Evolutionary conservation across 2,797 vertebrate species (phyloP).

Genomic region (Antrozous pallidus): DNA sequence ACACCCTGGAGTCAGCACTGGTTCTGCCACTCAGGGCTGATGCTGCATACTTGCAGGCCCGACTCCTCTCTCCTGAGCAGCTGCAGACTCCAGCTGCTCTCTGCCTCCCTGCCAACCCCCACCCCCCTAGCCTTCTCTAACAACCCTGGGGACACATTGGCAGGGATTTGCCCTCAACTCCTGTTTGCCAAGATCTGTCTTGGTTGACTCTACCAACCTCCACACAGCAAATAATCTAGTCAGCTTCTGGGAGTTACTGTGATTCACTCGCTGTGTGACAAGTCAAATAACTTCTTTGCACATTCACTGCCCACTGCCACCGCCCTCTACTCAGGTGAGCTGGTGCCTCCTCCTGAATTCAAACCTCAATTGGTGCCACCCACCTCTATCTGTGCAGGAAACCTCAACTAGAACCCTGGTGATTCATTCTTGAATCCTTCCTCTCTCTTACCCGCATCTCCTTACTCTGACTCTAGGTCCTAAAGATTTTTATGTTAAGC

Average conservation of each 20-base stretch:
- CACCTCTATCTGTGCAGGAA: neutral
- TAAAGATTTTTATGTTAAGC: neutral
- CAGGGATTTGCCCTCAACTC: neutral
- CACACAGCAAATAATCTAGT: neutral
- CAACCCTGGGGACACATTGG: neutral
- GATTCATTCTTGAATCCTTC: neutral
- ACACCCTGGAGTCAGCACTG: neutral
- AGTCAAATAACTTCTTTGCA: neutral
- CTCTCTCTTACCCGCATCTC: neutral
- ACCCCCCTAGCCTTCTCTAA: neutral
- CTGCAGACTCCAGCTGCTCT: neutral
- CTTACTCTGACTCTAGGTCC: neutral
- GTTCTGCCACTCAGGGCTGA: neutral
- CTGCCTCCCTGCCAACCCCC: neutral
- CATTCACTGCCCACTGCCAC: neutral
- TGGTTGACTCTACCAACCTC: neutral
- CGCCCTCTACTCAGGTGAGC: neutral
- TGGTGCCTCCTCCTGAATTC: neutral
- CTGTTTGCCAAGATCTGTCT: neutral
- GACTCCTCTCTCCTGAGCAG: neutral
- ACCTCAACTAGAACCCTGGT: neutral
- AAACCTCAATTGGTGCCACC: neutral
- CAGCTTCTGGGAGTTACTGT: neutral
- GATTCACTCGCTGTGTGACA: neutral
- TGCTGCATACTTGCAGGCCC: too few relatives aligned